A percentile compares a stretch with the other conserved stretches of the same genome.
Evolutionary conservation across 2,113 vertebrate genomes (phyloP).

Genomic region (Ondatra zibethicus): DNA sequence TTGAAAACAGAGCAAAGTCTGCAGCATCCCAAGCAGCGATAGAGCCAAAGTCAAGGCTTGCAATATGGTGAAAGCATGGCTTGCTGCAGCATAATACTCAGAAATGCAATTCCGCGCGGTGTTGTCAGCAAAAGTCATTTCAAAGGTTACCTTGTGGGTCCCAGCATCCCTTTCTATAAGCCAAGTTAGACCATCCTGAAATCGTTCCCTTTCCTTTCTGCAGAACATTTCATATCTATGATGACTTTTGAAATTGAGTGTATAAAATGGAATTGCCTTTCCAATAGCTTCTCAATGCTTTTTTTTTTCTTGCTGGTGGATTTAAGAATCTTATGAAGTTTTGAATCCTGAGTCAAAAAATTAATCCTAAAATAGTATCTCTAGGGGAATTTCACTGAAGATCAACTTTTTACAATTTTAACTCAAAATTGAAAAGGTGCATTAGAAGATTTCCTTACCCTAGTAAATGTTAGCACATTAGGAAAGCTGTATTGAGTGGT

Average conservation of each 20-base stretch:
- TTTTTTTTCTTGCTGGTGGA: not conserved
- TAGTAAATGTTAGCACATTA: not conserved
- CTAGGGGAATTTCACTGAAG: slow-evolving; percentile 2
- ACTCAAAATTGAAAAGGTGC: slow-evolving; percentile 46
- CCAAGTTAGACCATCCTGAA: slow-evolving; percentile 29
- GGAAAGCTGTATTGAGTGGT: not conserved
- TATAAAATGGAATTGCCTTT: slow-evolving; percentile 51
- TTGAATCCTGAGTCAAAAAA: slow-evolving; percentile 59
- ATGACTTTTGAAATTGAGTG: slow-evolving; percentile 56
- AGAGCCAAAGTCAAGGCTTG: not conserved
- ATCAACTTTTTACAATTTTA: slow-evolving; percentile 56
- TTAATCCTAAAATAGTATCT: slow-evolving; percentile 62
- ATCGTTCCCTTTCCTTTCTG: slow-evolving; percentile 50
- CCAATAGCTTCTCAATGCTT: slow-evolving; percentile 17
- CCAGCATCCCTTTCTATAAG: not conserved
- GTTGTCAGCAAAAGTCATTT: not conserved
- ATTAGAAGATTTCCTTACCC: slow-evolving; percentile 55
- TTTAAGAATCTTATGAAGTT: slow-evolving; percentile 53
- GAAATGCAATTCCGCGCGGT: not conserved
- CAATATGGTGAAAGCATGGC: not conserved
- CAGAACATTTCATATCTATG: slow-evolving; percentile 52
- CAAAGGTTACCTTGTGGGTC: not conserved
- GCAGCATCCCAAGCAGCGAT: not conserved
- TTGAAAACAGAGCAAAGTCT: not conserved
- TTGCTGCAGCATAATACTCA: not conserved